Evolutionary conservation across 2,797 vertebrate species (phyloP).

Genomic region (Rhyacichthys aspro): DNA sequence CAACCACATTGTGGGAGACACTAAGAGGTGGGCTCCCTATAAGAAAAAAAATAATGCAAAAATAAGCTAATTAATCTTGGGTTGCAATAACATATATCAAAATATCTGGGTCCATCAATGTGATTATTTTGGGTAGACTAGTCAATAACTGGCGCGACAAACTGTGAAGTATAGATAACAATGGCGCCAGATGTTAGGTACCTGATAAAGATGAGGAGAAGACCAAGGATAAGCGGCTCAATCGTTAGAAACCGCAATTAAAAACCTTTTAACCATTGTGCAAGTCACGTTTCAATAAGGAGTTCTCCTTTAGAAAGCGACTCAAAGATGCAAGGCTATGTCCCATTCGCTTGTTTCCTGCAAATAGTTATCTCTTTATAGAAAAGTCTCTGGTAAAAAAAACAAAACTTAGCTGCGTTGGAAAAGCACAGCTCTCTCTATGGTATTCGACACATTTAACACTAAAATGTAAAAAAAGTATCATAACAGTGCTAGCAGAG

Average conservation of each 20-base stretch:
- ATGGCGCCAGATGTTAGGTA: conserved; percentile 17
- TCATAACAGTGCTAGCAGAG: not conserved
- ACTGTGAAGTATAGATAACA: not conserved
- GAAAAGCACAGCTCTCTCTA: too few species aligned
- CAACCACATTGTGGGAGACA: conserved; percentile 44
- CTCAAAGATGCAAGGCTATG: not conserved
- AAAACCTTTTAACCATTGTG: not conserved
- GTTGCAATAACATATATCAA: too few species aligned
- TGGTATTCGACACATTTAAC: not conserved
- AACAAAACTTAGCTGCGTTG: too few species aligned
- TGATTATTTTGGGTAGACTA: too few species aligned
- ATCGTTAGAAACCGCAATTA: not conserved
- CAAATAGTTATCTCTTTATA: too few species aligned
- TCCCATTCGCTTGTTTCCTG: not conserved
- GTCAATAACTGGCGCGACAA: not conserved
- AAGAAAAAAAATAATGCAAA: not conserved
- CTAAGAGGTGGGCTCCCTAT: not conserved
- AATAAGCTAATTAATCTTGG: not conserved
- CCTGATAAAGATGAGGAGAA: conserved; percentile 26
- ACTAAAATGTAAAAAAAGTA: not conserved
- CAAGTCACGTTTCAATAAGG: not conserved
- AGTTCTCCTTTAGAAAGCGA: not conserved
- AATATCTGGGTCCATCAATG: too few species aligned
- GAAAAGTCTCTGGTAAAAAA: too few species aligned
- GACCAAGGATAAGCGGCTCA: conserved; percentile 8